These are phyloP conservation scores for Lepidotrigona ventralis DNA, from an alignment of 1,140 invertebrate species.

Conservation along the genomic window DNA sequence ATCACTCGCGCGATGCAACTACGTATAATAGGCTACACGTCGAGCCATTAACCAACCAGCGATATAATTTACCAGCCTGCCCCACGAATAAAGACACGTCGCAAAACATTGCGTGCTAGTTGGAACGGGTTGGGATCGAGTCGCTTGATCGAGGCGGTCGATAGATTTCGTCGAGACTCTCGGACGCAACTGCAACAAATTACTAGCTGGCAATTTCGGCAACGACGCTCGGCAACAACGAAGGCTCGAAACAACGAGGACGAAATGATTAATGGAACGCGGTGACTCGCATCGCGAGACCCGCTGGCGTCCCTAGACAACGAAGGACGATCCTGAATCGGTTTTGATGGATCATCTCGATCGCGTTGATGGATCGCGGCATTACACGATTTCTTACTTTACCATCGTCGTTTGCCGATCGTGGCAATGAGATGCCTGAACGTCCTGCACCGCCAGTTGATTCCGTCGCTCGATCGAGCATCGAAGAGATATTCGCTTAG, in stretches of 20 bases:
- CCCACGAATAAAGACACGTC: neutral
- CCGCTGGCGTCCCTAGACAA: neutral
- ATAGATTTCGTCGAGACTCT: neutral
- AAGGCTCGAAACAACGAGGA: neutral
- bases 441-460: conserved; percentile 30
- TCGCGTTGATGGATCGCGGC: conserved; percentile 47
- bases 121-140: neutral
- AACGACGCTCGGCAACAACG: too few species aligned
- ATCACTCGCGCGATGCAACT: neutral
- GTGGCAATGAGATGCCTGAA: conserved; percentile 16
- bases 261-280: conserved; percentile 30
- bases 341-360: conserved; percentile 53
- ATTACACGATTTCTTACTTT: conserved; percentile 62
- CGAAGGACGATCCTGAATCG: conserved; percentile 23
- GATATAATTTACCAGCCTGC: neutral
- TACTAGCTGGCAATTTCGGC: neutral
- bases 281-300: neutral
- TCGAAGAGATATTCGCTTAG: neutral
- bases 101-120: too few species aligned
- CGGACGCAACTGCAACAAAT: neutral
- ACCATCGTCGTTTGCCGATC: neutral
- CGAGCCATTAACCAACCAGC: neutral
- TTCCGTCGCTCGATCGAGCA: neutral
- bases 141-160: neutral
- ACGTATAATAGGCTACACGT: neutral